Conservation (phyloP, 2,797 vertebrate genomes). For the Dermochelys coriacea region DNA sequence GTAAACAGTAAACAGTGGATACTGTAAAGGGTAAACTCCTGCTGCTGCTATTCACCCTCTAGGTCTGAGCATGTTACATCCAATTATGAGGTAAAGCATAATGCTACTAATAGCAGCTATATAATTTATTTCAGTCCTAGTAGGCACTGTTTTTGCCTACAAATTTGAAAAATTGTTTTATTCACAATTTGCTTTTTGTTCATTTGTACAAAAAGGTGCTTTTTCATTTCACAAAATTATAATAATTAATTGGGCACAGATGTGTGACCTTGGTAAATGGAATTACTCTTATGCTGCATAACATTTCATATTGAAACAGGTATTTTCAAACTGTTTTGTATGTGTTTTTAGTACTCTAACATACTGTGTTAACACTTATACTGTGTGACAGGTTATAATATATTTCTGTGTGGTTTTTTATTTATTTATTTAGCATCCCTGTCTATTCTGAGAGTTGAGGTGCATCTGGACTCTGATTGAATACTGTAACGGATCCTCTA, state of each 20-base stretch:
- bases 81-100: slow-evolving; percentile 84
- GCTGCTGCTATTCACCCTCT: slow-evolving; percentile 77
- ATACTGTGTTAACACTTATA: slow-evolving; percentile 69
- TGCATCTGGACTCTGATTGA: slow-evolving; percentile 65
- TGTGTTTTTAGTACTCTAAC: slow-evolving; percentile 74
- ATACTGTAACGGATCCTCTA: slow-evolving; percentile 63
- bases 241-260: slow-evolving; percentile 83
- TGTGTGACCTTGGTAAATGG: slow-evolving; percentile 71
- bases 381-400: slow-evolving; percentile 65
- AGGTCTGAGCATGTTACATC: slow-evolving; percentile 82
- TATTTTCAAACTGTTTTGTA: slow-evolving; percentile 77
- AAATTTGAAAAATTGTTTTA: slow-evolving; percentile 87
- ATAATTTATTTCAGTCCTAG: slow-evolving; percentile 82
- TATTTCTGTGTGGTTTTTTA: slow-evolving; percentile 68
- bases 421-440: slow-evolving; percentile 75
- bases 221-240: slow-evolving; percentile 81
- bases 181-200: slow-evolving; percentile 83
- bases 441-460: slow-evolving; percentile 51
- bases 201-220: slow-evolving; percentile 77
- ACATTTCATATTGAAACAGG: slow-evolving; percentile 71
- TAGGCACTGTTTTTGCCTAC: slow-evolving; percentile 80
- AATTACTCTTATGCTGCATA: slow-evolving; percentile 77
- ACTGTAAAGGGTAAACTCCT: slow-evolving; percentile 86
- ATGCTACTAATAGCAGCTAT: slow-evolving; percentile 83
- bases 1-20: slow-evolving; percentile 85